phyloP scores from a whole-genome alignment of 2,888 invertebrate genomes.

The Himalopsyche japonica region DNA sequence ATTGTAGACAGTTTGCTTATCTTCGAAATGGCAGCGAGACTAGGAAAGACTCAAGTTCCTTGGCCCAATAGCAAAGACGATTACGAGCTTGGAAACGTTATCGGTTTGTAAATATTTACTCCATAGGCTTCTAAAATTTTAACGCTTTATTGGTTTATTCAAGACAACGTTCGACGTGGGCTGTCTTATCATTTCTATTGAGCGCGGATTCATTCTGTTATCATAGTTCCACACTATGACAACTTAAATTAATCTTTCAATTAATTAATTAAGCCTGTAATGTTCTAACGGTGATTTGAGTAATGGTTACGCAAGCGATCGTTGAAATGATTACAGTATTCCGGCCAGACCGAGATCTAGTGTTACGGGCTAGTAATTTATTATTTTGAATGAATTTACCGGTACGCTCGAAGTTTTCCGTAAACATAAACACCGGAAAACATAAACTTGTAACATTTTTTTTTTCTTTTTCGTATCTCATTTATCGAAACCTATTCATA shows the following conservation, averaged over 20 bases:
- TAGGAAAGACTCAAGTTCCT: conserved; percentile 43
- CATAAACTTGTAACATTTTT: background rate
- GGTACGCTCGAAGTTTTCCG: background rate
- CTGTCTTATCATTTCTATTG: background rate
- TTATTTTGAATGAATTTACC: background rate
- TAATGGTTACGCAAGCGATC: background rate
- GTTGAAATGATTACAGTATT: background rate
- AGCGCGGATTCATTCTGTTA: background rate
- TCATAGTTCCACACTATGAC: background rate
- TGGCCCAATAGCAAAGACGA: conserved; percentile 93
- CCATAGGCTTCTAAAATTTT: background rate
- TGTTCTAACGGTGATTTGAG: background rate
- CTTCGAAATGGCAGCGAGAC: conserved; percentile 33
- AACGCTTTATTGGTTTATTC: background rate
- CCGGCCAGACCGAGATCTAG: background rate
- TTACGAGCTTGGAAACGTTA: conserved; percentile 91
- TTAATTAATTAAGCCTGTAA: background rate
- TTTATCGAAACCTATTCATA: background rate
- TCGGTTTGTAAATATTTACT: conserved; percentile 61
- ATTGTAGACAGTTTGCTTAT: conserved; percentile 21
- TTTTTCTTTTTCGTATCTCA: background rate
- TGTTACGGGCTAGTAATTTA: background rate
- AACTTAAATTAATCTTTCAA: background rate
- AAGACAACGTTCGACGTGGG: background rate
- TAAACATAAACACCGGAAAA: background rate